Evolutionary conservation across 2,113 vertebrate species (phyloP).

Genomic region (Podiceps cristatus): DNA sequence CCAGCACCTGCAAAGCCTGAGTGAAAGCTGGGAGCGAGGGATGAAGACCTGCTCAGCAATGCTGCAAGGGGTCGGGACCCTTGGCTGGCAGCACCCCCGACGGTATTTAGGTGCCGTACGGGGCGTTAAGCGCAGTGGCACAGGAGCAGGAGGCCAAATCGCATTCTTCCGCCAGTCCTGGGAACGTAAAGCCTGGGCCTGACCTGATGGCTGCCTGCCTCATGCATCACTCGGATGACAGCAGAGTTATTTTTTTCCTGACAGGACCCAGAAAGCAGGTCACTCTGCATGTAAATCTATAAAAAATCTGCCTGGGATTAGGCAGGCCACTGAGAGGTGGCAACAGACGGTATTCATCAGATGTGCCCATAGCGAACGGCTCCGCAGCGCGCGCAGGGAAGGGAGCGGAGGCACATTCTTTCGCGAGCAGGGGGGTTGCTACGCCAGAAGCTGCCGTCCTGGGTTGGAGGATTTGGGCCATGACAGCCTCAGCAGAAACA

Average conservation of each 20-base stretch:
- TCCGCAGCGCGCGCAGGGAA: background rate
- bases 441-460: background rate
- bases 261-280: slow-evolving; percentile 46
- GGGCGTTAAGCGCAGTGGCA: background rate
- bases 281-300: slow-evolving; percentile 31
- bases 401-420: background rate
- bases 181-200: background rate
- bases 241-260: slow-evolving; percentile 41
- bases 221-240: slow-evolving; percentile 46
- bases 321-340: background rate
- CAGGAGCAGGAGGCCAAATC: background rate
- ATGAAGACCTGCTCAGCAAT: background rate
- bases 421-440: background rate
- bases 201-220: slow-evolving; percentile 8
- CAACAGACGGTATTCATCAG: slow-evolving; percentile 39
- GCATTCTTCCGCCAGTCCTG: background rate
- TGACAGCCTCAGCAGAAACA: background rate
- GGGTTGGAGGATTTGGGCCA: background rate
- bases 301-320: slow-evolving; percentile 55
- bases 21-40: fast-evolving
- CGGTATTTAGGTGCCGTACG: background rate
- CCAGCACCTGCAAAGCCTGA: background rate
- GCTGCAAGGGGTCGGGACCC: fast-evolving
- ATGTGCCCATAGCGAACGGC: background rate
- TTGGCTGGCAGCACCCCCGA: background rate